A percentile compares a stretch with the other conserved stretches of the same genome.
Evolutionary conservation across 37 sponge, comb jelly and placozoan genomes (phyloP).

Genomic region (Crambe crambe): DNA sequence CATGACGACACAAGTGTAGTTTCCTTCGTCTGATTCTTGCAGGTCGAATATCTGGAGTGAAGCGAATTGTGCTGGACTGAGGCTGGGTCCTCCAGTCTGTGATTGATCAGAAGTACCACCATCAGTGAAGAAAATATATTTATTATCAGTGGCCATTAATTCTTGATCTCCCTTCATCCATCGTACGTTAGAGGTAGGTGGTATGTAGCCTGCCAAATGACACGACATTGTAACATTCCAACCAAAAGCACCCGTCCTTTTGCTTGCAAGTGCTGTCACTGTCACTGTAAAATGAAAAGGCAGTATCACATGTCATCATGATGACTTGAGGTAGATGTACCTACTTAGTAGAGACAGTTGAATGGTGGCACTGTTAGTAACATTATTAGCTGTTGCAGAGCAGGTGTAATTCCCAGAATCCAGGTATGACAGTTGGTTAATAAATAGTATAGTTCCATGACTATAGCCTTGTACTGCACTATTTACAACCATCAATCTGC

Average conservation of each 20-base stretch:
- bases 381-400: not conserved
- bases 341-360: not conserved
- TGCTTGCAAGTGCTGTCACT: not conserved
- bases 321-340: not conserved
- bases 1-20: conserved; percentile 40
- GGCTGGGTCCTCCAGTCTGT: conserved; percentile 3
- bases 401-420: conserved; percentile 13
- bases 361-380: not conserved
- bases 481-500: not conserved
- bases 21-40: conserved; percentile 31
- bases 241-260: not conserved
- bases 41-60: conserved; percentile 29
- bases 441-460: not conserved
- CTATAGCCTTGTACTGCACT: not conserved
- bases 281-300: not conserved
- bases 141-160: not conserved
- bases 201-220: conserved; percentile 48
- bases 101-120: not conserved
- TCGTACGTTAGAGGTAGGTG: conserved; percentile 16
- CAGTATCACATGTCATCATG: not conserved
- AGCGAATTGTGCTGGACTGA: conserved; percentile 2
- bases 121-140: conserved; percentile 1
- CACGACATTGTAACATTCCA: conserved; percentile 20
- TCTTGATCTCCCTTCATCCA: conserved; percentile 29
- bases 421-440: not conserved